These are phyloP conservation scores for Drosophila tropicalis DNA, from an alignment of 1,140 invertebrate species.

Conservation along the genomic window DNA sequence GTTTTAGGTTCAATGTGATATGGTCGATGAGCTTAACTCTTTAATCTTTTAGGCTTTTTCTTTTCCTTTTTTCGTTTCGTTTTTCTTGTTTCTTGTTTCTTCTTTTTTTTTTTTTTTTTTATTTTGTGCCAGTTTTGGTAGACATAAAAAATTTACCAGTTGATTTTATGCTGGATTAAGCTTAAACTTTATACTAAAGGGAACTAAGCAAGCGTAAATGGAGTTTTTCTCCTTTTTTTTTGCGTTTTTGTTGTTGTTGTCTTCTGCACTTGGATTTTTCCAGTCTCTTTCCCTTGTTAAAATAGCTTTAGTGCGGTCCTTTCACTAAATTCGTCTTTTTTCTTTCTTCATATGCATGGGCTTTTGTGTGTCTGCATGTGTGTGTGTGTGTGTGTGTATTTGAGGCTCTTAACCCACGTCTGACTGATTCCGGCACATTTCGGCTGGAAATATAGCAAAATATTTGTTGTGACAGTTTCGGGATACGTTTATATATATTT, in stretches of 20 bases:
- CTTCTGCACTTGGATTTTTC: conserved; percentile 47
- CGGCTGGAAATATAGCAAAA: conserved; percentile 50
- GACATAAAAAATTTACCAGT: conserved; percentile 82
- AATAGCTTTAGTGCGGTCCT: conserved; percentile 69
- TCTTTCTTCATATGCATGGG: conserved; percentile 13
- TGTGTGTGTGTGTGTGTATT: conserved; percentile 35
- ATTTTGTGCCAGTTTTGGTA: conserved; percentile 17
- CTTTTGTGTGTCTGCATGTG: conserved; percentile 32
- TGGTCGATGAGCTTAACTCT: conserved; percentile 62
- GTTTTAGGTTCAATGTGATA: conserved; percentile 44
- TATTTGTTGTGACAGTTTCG: conserved; percentile 75
- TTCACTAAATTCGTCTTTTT: conserved; percentile 37
- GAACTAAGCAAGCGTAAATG: conserved; percentile 82
- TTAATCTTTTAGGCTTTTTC: conserved; percentile 65
- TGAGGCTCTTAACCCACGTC: conserved; percentile 57
- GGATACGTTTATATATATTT: conserved; percentile 13
- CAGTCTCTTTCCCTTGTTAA: conserved; percentile 78
- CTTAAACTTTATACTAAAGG: conserved; percentile 82
- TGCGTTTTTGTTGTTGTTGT: conserved; percentile 17
- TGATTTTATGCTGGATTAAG: conserved; percentile 82
- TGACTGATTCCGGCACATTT: conserved; percentile 72
- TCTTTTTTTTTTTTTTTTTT: conserved; percentile 11
- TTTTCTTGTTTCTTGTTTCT: no score
- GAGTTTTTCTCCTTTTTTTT: conserved; percentile 45
- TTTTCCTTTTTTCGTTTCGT: conserved; percentile 18